Percentiles rank a stretch among this genome's conserved stretches.
phyloP scores from a whole-genome alignment of 53 echinoderm and acorn worm species.

The Holothuria leucospilota region DNA sequence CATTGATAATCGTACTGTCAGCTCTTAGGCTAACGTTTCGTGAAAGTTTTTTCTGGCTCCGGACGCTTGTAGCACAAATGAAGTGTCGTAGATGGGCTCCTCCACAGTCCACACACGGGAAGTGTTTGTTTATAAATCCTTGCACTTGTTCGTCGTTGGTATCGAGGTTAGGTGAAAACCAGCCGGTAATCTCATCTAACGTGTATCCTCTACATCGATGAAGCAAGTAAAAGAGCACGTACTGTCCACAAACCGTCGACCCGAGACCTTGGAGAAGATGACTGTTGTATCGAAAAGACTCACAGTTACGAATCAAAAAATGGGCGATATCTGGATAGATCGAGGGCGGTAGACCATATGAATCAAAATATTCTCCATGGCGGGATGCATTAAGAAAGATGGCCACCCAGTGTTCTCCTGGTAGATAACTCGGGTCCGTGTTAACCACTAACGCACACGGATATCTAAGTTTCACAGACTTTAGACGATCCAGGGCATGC shows the following conservation, averaged over 20 bases:
- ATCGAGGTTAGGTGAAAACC: not conserved
- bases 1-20: no score
- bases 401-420: constrained; percentile 68
- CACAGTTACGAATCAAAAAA: constrained; percentile 33
- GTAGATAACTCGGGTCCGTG: constrained; percentile 33
- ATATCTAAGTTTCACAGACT: not conserved
- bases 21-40: no score
- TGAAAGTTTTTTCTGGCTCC: no score
- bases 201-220: constrained; percentile 42
- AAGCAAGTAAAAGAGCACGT: constrained; percentile 53
- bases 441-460: constrained; percentile 65
- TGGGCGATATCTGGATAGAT: not conserved
- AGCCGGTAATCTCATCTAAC: not conserved
- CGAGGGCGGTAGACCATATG: constrained; percentile 52
- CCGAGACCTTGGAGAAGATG: constrained; percentile 36
- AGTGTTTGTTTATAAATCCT: not conserved
- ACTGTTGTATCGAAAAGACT: not conserved
- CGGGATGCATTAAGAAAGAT: constrained; percentile 24
- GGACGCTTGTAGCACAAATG: no score
- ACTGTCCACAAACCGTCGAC: constrained; percentile 65
- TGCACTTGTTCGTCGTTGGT: not conserved
- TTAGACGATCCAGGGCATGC: constrained; percentile 11
- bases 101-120: not conserved
- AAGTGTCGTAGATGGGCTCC: no score
- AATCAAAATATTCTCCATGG: constrained; percentile 63